Conservation (phyloP, 2,797 vertebrate genomes). For the Intellagama lesueurii region DNA sequence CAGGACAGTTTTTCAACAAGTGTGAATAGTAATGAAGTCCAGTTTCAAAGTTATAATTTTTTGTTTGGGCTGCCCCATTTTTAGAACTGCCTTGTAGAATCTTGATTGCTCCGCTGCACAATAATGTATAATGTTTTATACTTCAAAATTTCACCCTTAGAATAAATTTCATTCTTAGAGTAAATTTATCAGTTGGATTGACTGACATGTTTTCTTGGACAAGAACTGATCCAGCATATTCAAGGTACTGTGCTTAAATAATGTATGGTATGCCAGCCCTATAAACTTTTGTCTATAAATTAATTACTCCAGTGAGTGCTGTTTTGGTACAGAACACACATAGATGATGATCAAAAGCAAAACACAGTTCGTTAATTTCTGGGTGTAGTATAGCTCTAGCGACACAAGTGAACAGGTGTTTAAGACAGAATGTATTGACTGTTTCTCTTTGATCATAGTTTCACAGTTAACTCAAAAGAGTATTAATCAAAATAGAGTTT, state of each 20-base stretch:
- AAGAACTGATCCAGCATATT: constrained; percentile 14
- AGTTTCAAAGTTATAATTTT: no score
- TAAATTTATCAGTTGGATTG: constrained; percentile 43
- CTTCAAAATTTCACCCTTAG: constrained; percentile 34
- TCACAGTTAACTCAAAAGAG: background rate
- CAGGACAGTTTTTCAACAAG: no score
- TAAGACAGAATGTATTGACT: background rate
- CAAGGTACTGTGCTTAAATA: constrained; percentile 9
- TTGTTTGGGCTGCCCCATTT: no score
- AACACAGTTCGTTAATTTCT: constrained; percentile 1
- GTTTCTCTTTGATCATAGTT: constrained; percentile 1
- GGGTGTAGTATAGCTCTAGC: background rate
- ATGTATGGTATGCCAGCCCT: background rate
- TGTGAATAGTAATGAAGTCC: no score
- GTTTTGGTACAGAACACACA: background rate
- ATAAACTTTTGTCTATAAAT: constrained; percentile 20
- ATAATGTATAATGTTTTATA: constrained; percentile 23
- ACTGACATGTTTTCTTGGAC: constrained; percentile 24
- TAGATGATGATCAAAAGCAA: constrained; percentile 21
- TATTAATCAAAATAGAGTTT: constrained; percentile 10
- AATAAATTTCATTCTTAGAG: background rate
- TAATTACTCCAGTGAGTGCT: background rate
- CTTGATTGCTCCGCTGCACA: no score
- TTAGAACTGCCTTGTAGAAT: no score
- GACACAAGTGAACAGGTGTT: background rate